Evolutionary conservation across 2,888 invertebrate genomes (phyloP), one percentile per base, ranked within the genome.

Genomic region (Cynaeus angustus): DNA sequence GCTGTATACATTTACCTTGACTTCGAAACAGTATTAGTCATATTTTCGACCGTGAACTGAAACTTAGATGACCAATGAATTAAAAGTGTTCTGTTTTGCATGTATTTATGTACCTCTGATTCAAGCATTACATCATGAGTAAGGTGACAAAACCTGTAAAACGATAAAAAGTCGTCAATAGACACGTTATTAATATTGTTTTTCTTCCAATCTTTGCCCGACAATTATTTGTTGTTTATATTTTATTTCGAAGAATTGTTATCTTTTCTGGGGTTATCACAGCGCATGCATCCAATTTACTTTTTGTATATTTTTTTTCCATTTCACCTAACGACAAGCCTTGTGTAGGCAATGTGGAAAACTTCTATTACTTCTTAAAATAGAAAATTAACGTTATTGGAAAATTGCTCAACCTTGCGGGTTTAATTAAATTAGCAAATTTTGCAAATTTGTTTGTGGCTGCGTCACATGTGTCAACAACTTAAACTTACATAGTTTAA

Each of bases 11-110:
- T 52, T 65, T 65, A 12, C 65, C 65, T 65, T 65, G 65, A 45
- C 50, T 62, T 21, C 12, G 38, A 50, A 33, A 61, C 14, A 28
- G 38, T 14, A 10, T 62, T 62, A 41, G 37, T 62, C 50, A 59
- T 41, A 21, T 48, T 48, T 53, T 53, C 21, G 64, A 53, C 65
- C 65, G 33, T 65, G 65, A 53, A 65, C 53, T 65, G 65, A 45
- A 53, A 65, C 14, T 48, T 0, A 48, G 61, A 50, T 38, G 30
- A 46, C 61, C 48, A 33, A 43, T 48, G 48, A 46, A 30, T n/a
- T n/a, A n/a, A n/a, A n/a, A n/a, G 13, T 13, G 33, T 9, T 13
- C 38, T n/a, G 1, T 37, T 59, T 59, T 59, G 59, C 59, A 59
- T 59, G 41, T 10, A 58, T 43, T 43, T 43, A 21, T 21, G 14